Conservation (phyloP, 2,113 vertebrate genomes). For the Carassius auratus region DNA sequence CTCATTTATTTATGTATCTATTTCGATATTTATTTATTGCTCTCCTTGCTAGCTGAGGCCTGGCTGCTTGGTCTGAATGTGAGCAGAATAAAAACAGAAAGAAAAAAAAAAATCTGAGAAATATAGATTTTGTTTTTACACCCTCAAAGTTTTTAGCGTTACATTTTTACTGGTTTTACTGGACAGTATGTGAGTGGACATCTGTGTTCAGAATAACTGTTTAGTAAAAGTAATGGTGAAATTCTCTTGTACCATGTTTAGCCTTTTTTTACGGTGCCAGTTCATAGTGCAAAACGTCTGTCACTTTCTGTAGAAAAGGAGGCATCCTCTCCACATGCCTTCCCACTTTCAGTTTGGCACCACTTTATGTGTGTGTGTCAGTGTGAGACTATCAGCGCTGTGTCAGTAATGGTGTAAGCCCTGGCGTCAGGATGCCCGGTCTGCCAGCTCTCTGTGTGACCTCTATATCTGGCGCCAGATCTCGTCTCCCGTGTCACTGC, state of each 20-base stretch:
- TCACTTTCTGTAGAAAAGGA: constrained; percentile 41
- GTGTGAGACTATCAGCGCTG: constrained; percentile 59
- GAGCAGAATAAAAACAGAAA: constrained; percentile 67
- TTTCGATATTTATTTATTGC: constrained; percentile 74
- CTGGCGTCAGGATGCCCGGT: constrained; percentile 69
- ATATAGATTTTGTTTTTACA: constrained; percentile 5
- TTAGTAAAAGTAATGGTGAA: not conserved
- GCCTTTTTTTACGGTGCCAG: not conserved
- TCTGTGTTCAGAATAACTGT: not conserved
- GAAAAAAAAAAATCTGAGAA: constrained; percentile 34
- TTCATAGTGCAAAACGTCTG: constrained; percentile 25
- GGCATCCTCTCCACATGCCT: constrained; percentile 48
- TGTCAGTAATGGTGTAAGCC: constrained; percentile 72
- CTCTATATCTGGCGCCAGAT: constrained; percentile 66
- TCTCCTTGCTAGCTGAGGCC: constrained; percentile 57
- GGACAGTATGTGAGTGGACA: not conserved
- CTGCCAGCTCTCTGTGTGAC: constrained; percentile 71
- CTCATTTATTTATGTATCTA: constrained; percentile 74
- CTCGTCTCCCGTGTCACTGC: constrained; percentile 64
- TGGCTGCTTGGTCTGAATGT: constrained; percentile 60
- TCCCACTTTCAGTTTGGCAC: constrained; percentile 47
- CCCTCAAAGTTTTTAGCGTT: constrained; percentile 12
- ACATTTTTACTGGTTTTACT: not conserved
- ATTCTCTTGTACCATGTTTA: not conserved
- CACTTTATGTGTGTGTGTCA: constrained; percentile 57